A percentile compares a stretch with the other conserved stretches of the same genome.
Evolutionary conservation across 2,888 invertebrate species (phyloP).

Genomic region (Nemotelus pantherinus): DNA sequence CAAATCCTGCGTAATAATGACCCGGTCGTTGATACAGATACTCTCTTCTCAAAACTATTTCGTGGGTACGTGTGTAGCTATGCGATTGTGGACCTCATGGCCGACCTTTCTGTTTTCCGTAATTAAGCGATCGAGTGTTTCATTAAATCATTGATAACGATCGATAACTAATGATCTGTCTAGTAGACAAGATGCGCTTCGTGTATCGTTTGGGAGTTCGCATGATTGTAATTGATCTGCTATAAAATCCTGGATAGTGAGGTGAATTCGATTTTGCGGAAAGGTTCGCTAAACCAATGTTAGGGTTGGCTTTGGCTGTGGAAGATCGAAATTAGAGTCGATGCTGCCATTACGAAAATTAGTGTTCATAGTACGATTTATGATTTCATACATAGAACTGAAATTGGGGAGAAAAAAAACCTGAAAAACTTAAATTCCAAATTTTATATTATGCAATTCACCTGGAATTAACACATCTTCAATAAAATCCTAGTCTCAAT

Average conservation of each 20-base stretch:
- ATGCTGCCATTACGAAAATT: too few species aligned
- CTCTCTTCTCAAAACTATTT: not conserved
- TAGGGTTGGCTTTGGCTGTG: not conserved
- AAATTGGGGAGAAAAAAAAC: too few species aligned
- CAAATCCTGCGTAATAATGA: conserved; percentile 10
- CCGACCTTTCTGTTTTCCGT: conserved; percentile 9
- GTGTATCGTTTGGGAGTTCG: conserved; percentile 7
- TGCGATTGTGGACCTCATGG: too few species aligned
- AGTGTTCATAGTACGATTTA: too few species aligned
- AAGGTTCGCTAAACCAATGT: not conserved
- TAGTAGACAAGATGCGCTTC: conserved; percentile 15
- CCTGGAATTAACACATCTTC: too few species aligned
- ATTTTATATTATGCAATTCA: too few species aligned
- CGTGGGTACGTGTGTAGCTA: too few species aligned
- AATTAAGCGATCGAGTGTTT: conserved; percentile 48
- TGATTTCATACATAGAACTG: too few species aligned
- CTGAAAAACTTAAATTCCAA: too few species aligned
- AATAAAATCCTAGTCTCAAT: too few species aligned
- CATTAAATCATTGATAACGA: conserved; percentile 46
- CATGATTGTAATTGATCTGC: conserved; percentile 35
- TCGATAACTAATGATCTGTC: conserved; percentile 45
- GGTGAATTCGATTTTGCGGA: not conserved
- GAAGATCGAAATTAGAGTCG: not conserved
- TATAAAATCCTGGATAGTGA: conserved; percentile 26
- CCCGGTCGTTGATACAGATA: not conserved